These are phyloP conservation scores for Barnardius zonarius DNA, from an alignment of 2,113 vertebrate genomes.

Conservation along the genomic window DNA sequence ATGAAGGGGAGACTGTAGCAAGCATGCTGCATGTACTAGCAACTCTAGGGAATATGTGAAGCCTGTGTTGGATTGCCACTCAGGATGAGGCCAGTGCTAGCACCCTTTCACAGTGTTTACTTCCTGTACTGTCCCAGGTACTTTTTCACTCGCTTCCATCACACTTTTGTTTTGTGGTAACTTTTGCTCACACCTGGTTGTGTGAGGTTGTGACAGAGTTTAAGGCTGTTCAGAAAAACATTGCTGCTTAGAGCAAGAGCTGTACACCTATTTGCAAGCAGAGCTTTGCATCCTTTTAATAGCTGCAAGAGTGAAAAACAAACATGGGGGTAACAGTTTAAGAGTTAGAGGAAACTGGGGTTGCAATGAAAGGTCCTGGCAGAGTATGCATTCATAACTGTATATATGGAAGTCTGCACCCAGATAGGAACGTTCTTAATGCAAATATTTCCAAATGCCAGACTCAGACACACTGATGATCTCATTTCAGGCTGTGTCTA, in stretches of 20 bases:
- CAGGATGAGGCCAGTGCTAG: background rate
- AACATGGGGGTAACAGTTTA: background rate
- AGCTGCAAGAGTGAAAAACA: background rate
- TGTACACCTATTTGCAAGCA: background rate
- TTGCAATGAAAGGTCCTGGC: background rate
- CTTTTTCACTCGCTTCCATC: background rate
- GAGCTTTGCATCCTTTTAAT: background rate
- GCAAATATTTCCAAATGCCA: background rate
- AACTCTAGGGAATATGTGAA: background rate
- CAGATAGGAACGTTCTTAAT: background rate
- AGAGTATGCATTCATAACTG: background rate
- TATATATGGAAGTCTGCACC: background rate
- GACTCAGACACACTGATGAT: background rate
- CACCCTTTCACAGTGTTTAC: background rate
- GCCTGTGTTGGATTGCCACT: background rate
- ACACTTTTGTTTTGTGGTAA: background rate
- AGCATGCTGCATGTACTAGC: background rate
- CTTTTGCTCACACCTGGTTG: background rate
- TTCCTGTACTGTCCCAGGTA: background rate
- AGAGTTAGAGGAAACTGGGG: background rate
- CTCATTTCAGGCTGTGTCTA: background rate
- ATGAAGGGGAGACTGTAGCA: background rate
- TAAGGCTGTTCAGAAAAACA: background rate
- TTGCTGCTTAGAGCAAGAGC: background rate
- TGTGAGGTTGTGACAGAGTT: background rate